Conservation (phyloP, 2,113 vertebrate species). For the Alectura lathami region DNA sequence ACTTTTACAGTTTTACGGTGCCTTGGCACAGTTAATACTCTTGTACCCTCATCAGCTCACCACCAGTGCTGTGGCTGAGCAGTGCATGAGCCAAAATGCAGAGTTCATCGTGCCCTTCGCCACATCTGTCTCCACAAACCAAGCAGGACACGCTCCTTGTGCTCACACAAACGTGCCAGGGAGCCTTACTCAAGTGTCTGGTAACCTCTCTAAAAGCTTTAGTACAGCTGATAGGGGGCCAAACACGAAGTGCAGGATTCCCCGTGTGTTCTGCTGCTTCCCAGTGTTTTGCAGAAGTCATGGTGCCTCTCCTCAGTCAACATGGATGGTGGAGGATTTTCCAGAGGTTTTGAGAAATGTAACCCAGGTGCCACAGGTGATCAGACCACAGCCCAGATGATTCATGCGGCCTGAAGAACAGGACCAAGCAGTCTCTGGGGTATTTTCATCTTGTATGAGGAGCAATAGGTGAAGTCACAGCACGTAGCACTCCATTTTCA, state of each 20-base stretch:
- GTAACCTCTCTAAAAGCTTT: background rate
- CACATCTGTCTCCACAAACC: background rate
- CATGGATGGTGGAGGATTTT: background rate
- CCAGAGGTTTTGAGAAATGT: background rate
- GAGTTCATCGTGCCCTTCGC: background rate
- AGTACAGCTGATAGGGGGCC: background rate
- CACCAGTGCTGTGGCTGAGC: background rate
- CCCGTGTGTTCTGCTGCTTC: background rate
- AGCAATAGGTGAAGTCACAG: background rate
- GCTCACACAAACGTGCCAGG: accelerated
- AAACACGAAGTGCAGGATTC: background rate
- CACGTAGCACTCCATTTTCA: background rate
- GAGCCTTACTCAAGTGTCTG: background rate
- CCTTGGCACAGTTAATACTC: background rate
- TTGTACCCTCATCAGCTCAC: background rate
- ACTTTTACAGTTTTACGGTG: background rate
- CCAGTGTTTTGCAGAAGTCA: background rate
- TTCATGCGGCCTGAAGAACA: background rate
- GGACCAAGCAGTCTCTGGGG: background rate
- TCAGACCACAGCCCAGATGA: background rate
- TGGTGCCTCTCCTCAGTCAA: background rate
- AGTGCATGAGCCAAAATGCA: background rate
- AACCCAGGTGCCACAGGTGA: background rate
- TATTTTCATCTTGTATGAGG: background rate
- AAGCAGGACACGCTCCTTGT: background rate